A percentile compares a stretch with the other conserved stretches of the same genome.
Conservation (phyloP, 2,888 invertebrate genomes). For the Drosophila neotestacea region DNA sequence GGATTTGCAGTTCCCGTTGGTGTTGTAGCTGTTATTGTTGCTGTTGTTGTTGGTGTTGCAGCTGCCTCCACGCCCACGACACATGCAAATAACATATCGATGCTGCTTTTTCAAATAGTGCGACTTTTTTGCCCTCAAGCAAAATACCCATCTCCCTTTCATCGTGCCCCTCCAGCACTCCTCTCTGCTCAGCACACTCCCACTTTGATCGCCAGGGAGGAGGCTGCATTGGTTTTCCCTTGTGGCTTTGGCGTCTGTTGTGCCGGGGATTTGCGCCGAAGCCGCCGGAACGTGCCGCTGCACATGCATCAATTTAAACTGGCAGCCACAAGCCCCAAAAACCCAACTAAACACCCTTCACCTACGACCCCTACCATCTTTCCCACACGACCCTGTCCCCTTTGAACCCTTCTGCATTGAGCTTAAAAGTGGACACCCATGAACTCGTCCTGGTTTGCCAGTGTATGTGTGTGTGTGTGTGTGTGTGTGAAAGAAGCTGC, state of each 20-base stretch:
- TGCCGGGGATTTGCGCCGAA: constrained; percentile 50
- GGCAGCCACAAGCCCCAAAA: constrained; percentile 41
- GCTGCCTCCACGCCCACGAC: constrained; percentile 14
- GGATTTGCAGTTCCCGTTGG: constrained; percentile 31
- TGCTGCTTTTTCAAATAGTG: constrained; percentile 54
- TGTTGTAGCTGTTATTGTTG: background rate
- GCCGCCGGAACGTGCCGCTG: constrained; percentile 57
- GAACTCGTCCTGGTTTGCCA: constrained; percentile 8
- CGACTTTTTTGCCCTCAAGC: background rate
- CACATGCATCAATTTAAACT: constrained; percentile 59
- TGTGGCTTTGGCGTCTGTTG: constrained; percentile 55
- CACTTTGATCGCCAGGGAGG: constrained; percentile 11
- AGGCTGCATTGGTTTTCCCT: constrained; percentile 35
- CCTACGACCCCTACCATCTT: background rate
- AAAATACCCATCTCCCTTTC: background rate
- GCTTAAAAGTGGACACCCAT: constrained; percentile 20
- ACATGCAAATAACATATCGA: constrained; percentile 66
- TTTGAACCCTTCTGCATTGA: background rate
- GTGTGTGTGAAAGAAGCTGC: constrained; percentile 22
- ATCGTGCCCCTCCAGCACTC: background rate
- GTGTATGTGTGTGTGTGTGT: constrained; percentile 7
- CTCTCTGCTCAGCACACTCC: background rate
- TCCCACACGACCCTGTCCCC: background rate
- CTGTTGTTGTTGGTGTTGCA: constrained; percentile 9
- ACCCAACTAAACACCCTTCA: constrained; percentile 21